Conservation (phyloP, 2,113 vertebrate species). For the Nothoprocta pentlandii region DNA sequence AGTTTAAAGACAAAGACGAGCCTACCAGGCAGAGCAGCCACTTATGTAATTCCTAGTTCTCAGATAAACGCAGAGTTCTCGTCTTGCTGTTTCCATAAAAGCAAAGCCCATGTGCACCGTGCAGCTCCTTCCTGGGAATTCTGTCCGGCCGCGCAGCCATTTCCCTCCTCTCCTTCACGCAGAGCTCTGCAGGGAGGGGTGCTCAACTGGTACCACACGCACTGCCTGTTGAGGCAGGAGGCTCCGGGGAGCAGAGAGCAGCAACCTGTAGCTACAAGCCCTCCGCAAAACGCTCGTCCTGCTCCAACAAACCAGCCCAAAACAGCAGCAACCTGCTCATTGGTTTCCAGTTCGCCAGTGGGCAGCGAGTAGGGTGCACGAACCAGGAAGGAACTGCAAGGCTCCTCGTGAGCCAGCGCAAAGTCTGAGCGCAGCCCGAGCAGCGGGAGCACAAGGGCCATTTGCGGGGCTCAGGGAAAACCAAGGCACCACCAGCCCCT, state of each 20-base stretch:
- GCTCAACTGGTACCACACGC: not conserved
- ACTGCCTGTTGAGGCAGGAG: slow-evolving; percentile 60
- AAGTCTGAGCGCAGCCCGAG: not conserved
- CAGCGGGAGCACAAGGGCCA: not conserved
- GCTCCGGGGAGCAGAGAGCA: not conserved
- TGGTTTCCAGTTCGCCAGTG: not conserved
- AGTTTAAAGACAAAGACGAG: not conserved
- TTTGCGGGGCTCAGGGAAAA: not conserved
- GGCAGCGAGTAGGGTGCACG: not conserved
- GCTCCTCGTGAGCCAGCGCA: not conserved
- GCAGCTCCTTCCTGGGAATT: not conserved
- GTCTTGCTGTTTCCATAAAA: not conserved
- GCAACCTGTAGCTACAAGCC: slow-evolving; percentile 66
- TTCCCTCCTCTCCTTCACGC: not conserved
- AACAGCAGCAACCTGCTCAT: not conserved
- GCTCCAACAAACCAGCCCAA: not conserved
- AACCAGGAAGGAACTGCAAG: not conserved
- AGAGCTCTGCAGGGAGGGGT: not conserved
- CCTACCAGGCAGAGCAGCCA: not conserved
- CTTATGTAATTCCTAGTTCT: slow-evolving; percentile 7
- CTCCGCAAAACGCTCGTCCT: not conserved
- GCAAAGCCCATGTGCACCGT: not conserved
- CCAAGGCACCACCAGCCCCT: not conserved
- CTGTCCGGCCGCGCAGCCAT: not conserved
- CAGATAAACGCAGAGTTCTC: not conserved